These are phyloP conservation scores for Lerema accius DNA, from an alignment of 1,140 invertebrate genomes.

Conservation along the genomic window DNA sequence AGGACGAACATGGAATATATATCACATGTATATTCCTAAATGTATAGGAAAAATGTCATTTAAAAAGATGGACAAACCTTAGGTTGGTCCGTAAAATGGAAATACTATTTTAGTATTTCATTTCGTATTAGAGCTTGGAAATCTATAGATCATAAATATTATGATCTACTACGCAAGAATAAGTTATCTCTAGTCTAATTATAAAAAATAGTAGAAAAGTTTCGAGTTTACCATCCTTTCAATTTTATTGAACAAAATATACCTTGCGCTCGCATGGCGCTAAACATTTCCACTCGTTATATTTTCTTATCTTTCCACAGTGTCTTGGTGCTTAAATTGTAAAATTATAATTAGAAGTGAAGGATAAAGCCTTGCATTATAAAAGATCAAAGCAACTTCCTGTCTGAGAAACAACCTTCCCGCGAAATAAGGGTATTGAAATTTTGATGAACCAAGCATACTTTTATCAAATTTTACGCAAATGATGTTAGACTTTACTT, in stretches of 20 bases:
- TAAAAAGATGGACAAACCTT: no score
- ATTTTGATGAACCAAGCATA: background rate
- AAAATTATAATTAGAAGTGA: slow-evolving; percentile 20
- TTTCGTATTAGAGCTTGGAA: no score
- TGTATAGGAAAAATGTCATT: background rate
- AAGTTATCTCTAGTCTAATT: no score
- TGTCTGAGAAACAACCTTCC: background rate
- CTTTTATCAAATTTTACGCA: background rate
- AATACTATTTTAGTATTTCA: no score
- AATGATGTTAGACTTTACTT: no score
- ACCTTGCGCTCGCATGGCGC: no score
- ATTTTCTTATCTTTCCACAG: slow-evolving; percentile 1
- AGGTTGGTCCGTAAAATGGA: no score
- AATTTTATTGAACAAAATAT: no score
- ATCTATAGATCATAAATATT: no score
- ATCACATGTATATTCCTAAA: background rate
- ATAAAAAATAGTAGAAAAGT: no score
- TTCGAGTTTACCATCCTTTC: no score
- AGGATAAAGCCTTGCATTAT: slow-evolving; percentile 25
- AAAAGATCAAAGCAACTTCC: slow-evolving; percentile 10
- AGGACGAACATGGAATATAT: background rate
- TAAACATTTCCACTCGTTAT: background rate
- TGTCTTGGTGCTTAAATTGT: slow-evolving; percentile 6
- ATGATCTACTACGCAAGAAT: no score
- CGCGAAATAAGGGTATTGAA: background rate